Base-by-base conservation (phyloP, 2,797 vertebrate genomes). In the Galagoides demidoff region DNA sequence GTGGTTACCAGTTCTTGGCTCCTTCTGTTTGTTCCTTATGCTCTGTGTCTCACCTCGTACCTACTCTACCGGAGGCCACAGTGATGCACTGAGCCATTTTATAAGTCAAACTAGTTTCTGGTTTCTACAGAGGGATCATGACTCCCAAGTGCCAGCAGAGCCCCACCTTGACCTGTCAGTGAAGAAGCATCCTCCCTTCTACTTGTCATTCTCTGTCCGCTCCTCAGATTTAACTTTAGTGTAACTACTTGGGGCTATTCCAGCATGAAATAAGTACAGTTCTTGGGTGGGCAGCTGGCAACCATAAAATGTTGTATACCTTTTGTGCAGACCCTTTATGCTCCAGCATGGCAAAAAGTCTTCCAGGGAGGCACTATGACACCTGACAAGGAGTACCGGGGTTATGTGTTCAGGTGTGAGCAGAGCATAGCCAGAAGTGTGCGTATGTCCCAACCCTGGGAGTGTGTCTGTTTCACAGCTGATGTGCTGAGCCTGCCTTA, bases 211-310 rank as follows among this genome's bases (percentile, higher is more conserved):
- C 88, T 81, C 66, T 70, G 49, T 17, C 52, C 57, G 9, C 43
- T 61, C 37, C 31, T 29, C 43, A 91, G 16, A 59, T 61, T 73
- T 74, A 90, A 66, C 64, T 71, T 37, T 59, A 57, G 20, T 43
- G 0, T 17, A 23, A 64, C 29, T 85, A 17, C 11, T 77, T 91
- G 82, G 29, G 52, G 49, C 59, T 83, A 70, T 68, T 64, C 11
- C 34, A 85, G 77, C n/a, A 90, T 78, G 84, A 82, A 92, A 31
- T 85, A 66, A 82, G 31, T 84, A 39, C 22, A 70, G 34, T 34
- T 83, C 29, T 64, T 68, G 34, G 11, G 22, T 81, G 27, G 85
- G 77, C 45, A 76, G 8, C 25, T n/a, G 66, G 73, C 57, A 83
- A 11, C 74, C n/a, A 9, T 0, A 78, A n/a, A 77, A 29, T 2